Evolutionary conservation across 2,888 invertebrate species (phyloP).

Genomic region (Oxyscelio sp.): DNA sequence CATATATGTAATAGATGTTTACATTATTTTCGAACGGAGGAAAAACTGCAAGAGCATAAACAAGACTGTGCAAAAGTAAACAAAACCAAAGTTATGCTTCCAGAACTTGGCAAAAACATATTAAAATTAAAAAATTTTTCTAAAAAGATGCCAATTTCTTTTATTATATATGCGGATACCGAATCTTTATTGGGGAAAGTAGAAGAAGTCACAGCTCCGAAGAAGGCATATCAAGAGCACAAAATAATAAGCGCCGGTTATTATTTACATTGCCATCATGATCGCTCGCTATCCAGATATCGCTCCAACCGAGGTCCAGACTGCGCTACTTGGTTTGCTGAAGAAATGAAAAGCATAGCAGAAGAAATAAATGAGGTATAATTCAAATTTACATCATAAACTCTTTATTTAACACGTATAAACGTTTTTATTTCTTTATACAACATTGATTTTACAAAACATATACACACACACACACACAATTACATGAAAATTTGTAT

Average conservation of each 20-base stretch:
- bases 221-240: neutral
- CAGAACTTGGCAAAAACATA: neutral
- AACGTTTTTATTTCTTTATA: no score
- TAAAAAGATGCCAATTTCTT: neutral
- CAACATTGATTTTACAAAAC: no score
- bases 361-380: conserved; percentile 2
- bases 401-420: no score
- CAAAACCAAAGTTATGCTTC: neutral
- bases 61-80: conserved; percentile 1
- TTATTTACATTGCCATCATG: neutral
- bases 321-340: neutral
- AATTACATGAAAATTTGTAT: neutral
- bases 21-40: conserved; percentile 1
- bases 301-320: neutral
- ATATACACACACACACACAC: no score
- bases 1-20: conserved; percentile 17
- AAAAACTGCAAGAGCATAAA: conserved; percentile 1
- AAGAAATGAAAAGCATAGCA: neutral
- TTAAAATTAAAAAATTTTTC: conserved; percentile 13
- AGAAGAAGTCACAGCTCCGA: neutral
- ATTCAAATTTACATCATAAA: no score
- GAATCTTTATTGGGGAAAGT: neutral
- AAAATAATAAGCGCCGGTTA: neutral
- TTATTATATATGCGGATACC: neutral
- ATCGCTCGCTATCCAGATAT: neutral